Percentiles rank a stretch among this genome's conserved stretches.
phyloP scores from a whole-genome alignment of 2,888 invertebrate genomes.

The Hemithea aestivaria region DNA sequence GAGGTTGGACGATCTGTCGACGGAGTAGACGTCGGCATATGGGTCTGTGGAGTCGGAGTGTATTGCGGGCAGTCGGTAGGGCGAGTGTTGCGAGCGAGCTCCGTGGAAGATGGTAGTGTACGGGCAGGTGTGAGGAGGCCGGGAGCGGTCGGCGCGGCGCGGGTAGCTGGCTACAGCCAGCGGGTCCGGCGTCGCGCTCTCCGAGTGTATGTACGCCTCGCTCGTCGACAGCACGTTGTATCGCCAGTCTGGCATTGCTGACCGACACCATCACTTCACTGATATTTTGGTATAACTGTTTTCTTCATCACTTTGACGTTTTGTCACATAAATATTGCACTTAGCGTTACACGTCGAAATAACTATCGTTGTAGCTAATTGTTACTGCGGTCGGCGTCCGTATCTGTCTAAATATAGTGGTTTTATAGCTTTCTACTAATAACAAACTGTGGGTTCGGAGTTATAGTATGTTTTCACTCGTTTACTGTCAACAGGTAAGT shows the following conservation, averaged over 20 bases:
- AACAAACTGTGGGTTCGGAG: not conserved
- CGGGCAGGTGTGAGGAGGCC: constrained; percentile 69
- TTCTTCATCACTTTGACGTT: constrained; percentile 36
- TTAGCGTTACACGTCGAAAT: constrained; percentile 36
- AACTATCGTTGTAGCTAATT: constrained; percentile 23
- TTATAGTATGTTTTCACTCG: too few species aligned
- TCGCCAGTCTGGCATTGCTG: constrained; percentile 76
- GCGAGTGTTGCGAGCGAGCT: constrained; percentile 50
- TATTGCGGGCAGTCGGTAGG: constrained; percentile 51
- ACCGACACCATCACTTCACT: constrained; percentile 62
- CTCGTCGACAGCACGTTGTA: constrained; percentile 77
- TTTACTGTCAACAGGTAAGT: too few species aligned
- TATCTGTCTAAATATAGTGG: constrained; percentile 54
- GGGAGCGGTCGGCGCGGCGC: constrained; percentile 72
- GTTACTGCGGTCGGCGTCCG: constrained; percentile 53
- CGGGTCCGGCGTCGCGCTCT: constrained; percentile 54
- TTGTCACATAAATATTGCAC: constrained; percentile 30
- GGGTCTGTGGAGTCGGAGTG: constrained; percentile 66
- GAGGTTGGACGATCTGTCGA: constrained; percentile 69
- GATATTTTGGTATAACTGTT: constrained; percentile 37
- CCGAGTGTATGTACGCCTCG: constrained; percentile 69
- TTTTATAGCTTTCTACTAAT: constrained; percentile 25
- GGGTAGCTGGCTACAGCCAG: constrained; percentile 72
- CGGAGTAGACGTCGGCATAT: constrained; percentile 66
- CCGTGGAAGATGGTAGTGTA: constrained; percentile 71